Evolutionary conservation across 2,888 invertebrate species (phyloP).

Genomic region (Pheosia gnoma): DNA sequence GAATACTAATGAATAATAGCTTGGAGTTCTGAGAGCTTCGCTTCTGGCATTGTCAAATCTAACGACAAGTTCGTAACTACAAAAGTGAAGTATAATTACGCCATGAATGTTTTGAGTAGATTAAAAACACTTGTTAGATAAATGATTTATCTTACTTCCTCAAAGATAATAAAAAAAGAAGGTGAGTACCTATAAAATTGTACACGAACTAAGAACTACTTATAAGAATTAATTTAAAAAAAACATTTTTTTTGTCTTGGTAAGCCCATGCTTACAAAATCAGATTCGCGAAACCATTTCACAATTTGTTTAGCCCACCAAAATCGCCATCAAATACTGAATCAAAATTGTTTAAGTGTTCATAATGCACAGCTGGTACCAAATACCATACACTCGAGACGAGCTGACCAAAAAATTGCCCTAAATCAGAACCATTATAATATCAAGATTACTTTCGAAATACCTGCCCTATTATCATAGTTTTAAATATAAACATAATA

Average conservation of each 20-base stretch:
- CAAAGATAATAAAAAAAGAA: neutral
- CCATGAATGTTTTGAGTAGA: neutral
- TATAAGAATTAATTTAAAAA: too few relatives aligned
- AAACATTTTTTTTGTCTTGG: too few relatives aligned
- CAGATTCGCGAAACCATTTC: too few relatives aligned
- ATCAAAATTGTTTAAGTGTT: too few relatives aligned
- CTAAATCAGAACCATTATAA: neutral
- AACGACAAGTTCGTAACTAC: neutral
- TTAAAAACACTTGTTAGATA: neutral
- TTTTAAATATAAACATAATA: conserved; percentile 16
- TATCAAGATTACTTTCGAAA: neutral
- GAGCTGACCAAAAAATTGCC: neutral
- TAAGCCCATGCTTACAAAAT: too few relatives aligned
- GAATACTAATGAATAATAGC: conserved; percentile 40
- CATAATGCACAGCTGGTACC: too few relatives aligned
- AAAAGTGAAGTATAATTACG: conserved; percentile 7
- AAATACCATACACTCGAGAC: too few relatives aligned
- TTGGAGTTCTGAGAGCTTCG: conserved; percentile 23
- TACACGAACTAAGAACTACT: too few relatives aligned
- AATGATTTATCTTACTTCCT: neutral
- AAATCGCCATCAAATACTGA: too few relatives aligned
- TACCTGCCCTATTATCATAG: neutral
- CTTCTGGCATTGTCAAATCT: conserved; percentile 14
- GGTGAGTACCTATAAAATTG: too few relatives aligned
- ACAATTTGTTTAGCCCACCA: too few relatives aligned